phyloP scores from a whole-genome alignment of 2,888 invertebrate genomes.

The Sicus ferrugineus region DNA sequence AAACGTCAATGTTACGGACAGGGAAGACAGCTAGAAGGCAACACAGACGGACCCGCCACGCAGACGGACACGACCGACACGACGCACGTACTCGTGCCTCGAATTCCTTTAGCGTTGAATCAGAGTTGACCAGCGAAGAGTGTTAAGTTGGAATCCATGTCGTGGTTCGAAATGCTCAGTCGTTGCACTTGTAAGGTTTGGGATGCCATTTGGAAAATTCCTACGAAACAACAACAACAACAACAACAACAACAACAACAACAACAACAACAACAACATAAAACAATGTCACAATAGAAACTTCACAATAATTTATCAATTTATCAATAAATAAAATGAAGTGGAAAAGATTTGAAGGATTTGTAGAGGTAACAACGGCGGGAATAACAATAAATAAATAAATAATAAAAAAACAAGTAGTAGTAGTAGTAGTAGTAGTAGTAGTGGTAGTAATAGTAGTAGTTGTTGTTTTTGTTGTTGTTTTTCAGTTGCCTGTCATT shows the following conservation, averaged over 20 bases:
- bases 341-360: slow-evolving; percentile 10
- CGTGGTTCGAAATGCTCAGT: not conserved
- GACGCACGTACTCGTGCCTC: too few species aligned
- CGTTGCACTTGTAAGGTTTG: not conserved
- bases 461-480: slow-evolving; percentile 6
- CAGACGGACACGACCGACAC: too few species aligned
- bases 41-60: not conserved
- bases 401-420: not conserved
- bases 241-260: not conserved
- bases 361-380: not conserved
- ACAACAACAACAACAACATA: not conserved
- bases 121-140: not conserved
- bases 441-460: not conserved
- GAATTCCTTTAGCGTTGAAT: too few species aligned
- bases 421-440: not conserved
- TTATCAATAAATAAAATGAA: slow-evolving; percentile 28
- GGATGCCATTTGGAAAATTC: slow-evolving; percentile 10
- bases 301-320: slow-evolving; percentile 28
- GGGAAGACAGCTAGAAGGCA: not conserved
- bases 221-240: slow-evolving; percentile 2
- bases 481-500: not conserved
- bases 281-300: not conserved
- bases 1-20: not conserved
- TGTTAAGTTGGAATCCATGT: slow-evolving; percentile 3
- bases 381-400: not conserved